phyloP scores from a whole-genome alignment of 2,888 invertebrate species.

The Argyra leucocephala region DNA sequence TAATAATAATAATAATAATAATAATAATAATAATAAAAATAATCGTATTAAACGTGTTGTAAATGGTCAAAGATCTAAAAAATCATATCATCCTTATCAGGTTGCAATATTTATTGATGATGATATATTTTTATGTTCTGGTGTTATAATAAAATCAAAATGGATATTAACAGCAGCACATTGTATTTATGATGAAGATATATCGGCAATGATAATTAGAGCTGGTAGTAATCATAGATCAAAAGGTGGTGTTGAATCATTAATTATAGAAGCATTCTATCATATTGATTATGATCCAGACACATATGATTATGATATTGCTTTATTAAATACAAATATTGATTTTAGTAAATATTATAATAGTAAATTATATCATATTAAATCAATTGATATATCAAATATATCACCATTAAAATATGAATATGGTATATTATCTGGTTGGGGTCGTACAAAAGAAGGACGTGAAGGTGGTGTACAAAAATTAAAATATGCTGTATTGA shows the following conservation, averaged over 20 bases:
- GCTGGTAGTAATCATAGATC: neutral
- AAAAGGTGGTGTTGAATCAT: neutral
- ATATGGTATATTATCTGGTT: neutral
- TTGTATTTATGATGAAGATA: neutral
- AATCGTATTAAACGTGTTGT: neutral
- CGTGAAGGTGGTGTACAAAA: neutral
- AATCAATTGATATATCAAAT: neutral
- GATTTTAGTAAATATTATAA: neutral
- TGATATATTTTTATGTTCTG: neutral
- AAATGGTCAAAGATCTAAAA: neutral
- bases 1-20: no score
- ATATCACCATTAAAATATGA: neutral
- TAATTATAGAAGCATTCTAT: neutral
- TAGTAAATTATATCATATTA: neutral
- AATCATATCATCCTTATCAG: neutral
- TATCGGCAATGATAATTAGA: neutral
- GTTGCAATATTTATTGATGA: conserved; percentile 3
- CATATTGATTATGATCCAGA: neutral
- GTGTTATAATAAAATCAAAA: neutral
- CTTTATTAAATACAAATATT: neutral
- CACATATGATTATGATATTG: conserved; percentile 1
- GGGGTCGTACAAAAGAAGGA: neutral
- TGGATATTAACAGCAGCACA: conserved; percentile 5
- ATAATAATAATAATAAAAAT: no score
- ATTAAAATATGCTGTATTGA: neutral